Evolutionary conservation across 2,888 invertebrate genomes (phyloP), one percentile per base, ranked within the genome.

Genomic region (Scaptomyza polygonia): DNA sequence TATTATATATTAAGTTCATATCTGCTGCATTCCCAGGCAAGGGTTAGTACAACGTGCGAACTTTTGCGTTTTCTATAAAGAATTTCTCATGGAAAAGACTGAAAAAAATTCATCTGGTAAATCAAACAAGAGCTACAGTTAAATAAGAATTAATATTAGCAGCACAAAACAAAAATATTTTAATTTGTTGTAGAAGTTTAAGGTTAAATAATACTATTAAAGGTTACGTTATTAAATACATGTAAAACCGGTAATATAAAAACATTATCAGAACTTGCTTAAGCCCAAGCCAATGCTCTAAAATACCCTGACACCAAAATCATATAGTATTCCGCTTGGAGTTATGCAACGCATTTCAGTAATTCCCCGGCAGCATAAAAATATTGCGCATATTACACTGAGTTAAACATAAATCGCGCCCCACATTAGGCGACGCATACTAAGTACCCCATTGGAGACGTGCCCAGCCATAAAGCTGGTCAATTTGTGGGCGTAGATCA

Each of bases 311-410:
- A 7, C 30, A 25, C 47, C 12, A 56, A 51, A 57, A 25, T 14
- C 29, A 16, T 21, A 9, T 34, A 34, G n/a, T 8, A 30, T 25
- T 27, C 27, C 67, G 36, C n/a, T 8, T 48, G 34, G 30, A 48
- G 51, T 74, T 67, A 63, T 62, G 61, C 65, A 82, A 30, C 39
- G 53, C 48, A 56, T 45, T 43, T 36, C 55, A 64, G 54, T 61
- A 63, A 79, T 69, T 48, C 74, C 71, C 62, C 27, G 14, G 36
- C 39, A 70, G 54, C 77, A 71, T 72, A 67, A 68, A 86, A 83
- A 80, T 80, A 80, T 83, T 86, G 84, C 86, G 73, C 78, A 86
- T 68, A 80, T 86, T 66, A 61, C 48, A 51, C 5, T 44, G 47
- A 58, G 45, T 16, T 56, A 49, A 68, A 67, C 77, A 86, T 86